Evolutionary conservation across 1,140 invertebrate genomes (phyloP).

Genomic region (Sminthurides bifidus): DNA sequence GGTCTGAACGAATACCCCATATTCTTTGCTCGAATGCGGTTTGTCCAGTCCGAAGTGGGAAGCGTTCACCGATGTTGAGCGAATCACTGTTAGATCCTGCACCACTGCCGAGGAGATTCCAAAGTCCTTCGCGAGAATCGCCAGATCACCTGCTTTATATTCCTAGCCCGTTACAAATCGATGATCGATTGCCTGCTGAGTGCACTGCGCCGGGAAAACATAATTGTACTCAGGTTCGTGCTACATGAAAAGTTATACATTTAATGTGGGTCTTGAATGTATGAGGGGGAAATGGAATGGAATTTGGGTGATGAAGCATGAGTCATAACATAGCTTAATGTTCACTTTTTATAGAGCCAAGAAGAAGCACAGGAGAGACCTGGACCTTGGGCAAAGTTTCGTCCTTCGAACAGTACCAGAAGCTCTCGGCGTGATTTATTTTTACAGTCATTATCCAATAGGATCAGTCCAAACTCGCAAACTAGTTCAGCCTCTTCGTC

Average conservation of each 20-base stretch:
- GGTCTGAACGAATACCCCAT: slow-evolving; percentile 33
- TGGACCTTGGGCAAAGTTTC: slow-evolving; percentile 2
- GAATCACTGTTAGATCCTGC: slow-evolving; percentile 39
- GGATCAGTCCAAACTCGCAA: slow-evolving; percentile 11
- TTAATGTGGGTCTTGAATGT: too few species aligned
- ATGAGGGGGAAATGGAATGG: not conserved
- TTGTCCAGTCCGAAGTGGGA: slow-evolving; percentile 18
- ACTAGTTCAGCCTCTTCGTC: not conserved
- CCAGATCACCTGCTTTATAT: slow-evolving; percentile 37
- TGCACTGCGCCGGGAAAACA: slow-evolving; percentile 20
- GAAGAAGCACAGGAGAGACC: slow-evolving; percentile 6
- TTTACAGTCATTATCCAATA: slow-evolving; percentile 17
- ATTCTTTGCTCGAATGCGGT: slow-evolving; percentile 31
- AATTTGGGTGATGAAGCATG: too few species aligned
- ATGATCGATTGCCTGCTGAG: slow-evolving; percentile 16
- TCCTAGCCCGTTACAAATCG: slow-evolving; percentile 9
- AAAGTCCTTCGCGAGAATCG: slow-evolving; percentile 36
- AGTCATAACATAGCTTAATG: not conserved
- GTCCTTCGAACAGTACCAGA: slow-evolving; percentile 6
- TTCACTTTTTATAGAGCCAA: not conserved
- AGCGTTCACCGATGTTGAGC: slow-evolving; percentile 34
- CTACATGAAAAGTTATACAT: not conserved
- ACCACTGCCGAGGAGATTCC: slow-evolving; percentile 36
- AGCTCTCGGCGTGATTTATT: slow-evolving; percentile 21
- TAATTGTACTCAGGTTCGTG: slow-evolving; percentile 15